Conservation (phyloP, 1,140 invertebrate species). For the Sitobion miscanthi region DNA sequence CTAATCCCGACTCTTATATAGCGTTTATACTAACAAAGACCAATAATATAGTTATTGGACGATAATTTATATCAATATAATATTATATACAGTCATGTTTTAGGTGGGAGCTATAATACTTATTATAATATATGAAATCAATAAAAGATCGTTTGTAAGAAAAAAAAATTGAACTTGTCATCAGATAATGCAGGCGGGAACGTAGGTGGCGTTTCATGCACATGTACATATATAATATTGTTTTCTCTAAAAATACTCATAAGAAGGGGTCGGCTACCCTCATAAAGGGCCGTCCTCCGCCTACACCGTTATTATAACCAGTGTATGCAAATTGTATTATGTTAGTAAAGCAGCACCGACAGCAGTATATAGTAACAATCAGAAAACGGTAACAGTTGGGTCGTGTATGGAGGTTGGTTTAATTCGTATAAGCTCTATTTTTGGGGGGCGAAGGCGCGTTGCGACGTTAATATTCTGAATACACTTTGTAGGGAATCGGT, state of each 20-base stretch:
- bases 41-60: neutral
- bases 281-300: conserved; percentile 27
- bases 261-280: conserved; percentile 30
- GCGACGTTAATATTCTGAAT: neutral
- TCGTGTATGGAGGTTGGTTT: conserved; percentile 23
- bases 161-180: neutral
- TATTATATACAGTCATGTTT: too few relatives aligned
- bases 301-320: conserved; percentile 46
- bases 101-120: too few relatives aligned
- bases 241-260: conserved; percentile 13
- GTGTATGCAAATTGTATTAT: conserved; percentile 47
- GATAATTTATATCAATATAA: neutral
- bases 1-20: neutral
- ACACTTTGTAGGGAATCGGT: neutral
- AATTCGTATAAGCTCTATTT: conserved; percentile 7
- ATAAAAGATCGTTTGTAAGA: neutral
- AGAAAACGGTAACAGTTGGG: conserved; percentile 43
- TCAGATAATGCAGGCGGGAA: neutral
- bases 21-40: neutral
- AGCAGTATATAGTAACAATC: neutral
- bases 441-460: neutral
- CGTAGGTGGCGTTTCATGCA: neutral
- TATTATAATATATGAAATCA: neutral
- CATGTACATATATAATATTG: neutral
- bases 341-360: conserved; percentile 24